A percentile compares a stretch with the other conserved stretches of the same genome.
Evolutionary conservation across 1,140 invertebrate genomes (phyloP).

Genomic region (Papilio glaucus): DNA sequence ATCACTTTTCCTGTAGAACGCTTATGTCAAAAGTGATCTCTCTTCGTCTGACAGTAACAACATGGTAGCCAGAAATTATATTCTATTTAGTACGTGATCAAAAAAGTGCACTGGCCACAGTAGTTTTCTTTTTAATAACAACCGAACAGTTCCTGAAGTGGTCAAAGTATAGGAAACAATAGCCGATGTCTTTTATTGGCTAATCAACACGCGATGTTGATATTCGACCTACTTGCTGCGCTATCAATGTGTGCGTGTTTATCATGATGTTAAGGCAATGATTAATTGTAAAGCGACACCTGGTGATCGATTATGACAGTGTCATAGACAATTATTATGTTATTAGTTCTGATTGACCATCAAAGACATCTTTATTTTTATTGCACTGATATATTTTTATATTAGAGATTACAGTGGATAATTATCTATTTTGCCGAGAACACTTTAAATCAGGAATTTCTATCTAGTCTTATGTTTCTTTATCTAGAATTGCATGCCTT

Average conservation of each 20-base stretch:
- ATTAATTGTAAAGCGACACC: background rate
- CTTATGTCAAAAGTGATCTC: too few relatives aligned
- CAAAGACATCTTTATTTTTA: background rate
- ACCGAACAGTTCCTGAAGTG: slow-evolving; percentile 10
- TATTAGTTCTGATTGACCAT: background rate
- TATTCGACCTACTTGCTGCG: slow-evolving; percentile 23
- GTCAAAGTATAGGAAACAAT: slow-evolving; percentile 21
- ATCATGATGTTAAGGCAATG: background rate
- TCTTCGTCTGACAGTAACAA: background rate
- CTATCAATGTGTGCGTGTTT: background rate
- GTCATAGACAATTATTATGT: background rate
- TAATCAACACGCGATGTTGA: slow-evolving; percentile 29
- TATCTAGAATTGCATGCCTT: too few relatives aligned
- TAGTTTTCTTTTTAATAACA: slow-evolving; percentile 17
- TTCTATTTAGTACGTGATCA: background rate
- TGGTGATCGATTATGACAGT: background rate
- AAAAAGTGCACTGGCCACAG: background rate
- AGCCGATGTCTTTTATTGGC: slow-evolving; percentile 18
- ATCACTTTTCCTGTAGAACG: too few relatives aligned
- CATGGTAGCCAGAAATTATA: background rate
- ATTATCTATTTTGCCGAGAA: too few relatives aligned
- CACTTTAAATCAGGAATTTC: too few relatives aligned
- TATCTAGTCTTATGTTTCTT: too few relatives aligned
- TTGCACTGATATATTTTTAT: background rate
- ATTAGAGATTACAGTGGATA: too few relatives aligned